Percentiles rank a stretch among this genome's conserved stretches.
Conservation (phyloP, 2,113 vertebrate species). For the Phylloscopus trochiloides region DNA sequence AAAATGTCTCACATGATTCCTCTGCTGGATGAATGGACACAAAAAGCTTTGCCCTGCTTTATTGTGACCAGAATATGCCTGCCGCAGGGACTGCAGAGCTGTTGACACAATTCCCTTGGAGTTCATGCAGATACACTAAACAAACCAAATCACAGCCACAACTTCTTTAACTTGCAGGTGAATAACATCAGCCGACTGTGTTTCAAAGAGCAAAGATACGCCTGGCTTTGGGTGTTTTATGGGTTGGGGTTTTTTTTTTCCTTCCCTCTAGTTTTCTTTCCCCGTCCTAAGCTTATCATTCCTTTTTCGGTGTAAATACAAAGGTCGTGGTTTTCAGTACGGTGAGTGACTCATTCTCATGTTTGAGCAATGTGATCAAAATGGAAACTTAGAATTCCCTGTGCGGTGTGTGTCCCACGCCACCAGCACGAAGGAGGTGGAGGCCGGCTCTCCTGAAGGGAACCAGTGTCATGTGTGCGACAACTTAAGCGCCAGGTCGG, state of each 20-base stretch:
- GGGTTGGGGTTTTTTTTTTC: background rate
- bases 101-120: background rate
- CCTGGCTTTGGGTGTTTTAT: background rate
- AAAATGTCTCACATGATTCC: background rate
- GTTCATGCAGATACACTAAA: background rate
- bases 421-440: accelerated
- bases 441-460: background rate
- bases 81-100: background rate
- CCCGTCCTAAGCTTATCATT: background rate
- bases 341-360: conserved; percentile 28
- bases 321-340: conserved; percentile 14
- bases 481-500: accelerated
- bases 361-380: conserved; percentile 21
- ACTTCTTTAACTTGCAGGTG: background rate
- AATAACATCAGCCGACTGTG: background rate
- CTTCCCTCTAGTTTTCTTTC: background rate
- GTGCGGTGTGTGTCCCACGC: background rate
- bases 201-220: background rate
- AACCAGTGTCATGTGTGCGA: accelerated
- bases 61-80: background rate
- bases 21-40: background rate
- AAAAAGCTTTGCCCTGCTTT: background rate
- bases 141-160: background rate
- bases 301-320: conserved; percentile 3
- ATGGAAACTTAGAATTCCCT: background rate